Evolutionary conservation across 2,888 invertebrate species (phyloP).

Genomic region (Adineta ricciae): DNA sequence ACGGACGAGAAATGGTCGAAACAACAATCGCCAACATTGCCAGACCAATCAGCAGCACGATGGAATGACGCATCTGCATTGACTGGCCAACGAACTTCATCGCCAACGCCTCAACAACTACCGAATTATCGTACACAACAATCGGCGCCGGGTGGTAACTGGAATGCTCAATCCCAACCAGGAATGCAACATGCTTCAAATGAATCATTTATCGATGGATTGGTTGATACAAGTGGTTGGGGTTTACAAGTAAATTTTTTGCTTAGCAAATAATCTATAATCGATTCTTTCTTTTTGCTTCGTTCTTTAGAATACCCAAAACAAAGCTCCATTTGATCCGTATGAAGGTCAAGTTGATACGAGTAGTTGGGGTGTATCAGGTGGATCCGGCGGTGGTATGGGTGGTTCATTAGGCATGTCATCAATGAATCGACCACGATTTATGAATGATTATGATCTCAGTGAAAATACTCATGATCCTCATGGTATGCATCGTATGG

Average conservation of each 20-base stretch:
- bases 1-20: background rate
- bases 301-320: background rate
- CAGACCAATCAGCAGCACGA: background rate
- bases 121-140: conserved; percentile 1
- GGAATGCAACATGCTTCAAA: background rate
- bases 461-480: background rate
- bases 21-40: background rate
- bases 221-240: conserved; percentile 14
- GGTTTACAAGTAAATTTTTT: background rate
- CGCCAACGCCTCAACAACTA: background rate
- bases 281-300: too few relatives aligned
- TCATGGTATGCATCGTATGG: background rate
- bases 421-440: background rate
- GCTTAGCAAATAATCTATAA: background rate
- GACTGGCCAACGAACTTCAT: background rate
- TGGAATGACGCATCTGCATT: conserved; percentile 26
- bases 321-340: conserved; percentile 11
- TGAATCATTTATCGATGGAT: conserved; percentile 22
- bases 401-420: background rate
- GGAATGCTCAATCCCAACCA: conserved; percentile 12
- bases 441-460: conserved; percentile 3
- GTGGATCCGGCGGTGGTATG: background rate
- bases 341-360: conserved; percentile 28
- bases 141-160: background rate
- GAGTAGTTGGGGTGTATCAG: conserved; percentile 26